phyloP scores from a whole-genome alignment of 2,888 invertebrate species.

The Mimumesa dahlbomi region DNA sequence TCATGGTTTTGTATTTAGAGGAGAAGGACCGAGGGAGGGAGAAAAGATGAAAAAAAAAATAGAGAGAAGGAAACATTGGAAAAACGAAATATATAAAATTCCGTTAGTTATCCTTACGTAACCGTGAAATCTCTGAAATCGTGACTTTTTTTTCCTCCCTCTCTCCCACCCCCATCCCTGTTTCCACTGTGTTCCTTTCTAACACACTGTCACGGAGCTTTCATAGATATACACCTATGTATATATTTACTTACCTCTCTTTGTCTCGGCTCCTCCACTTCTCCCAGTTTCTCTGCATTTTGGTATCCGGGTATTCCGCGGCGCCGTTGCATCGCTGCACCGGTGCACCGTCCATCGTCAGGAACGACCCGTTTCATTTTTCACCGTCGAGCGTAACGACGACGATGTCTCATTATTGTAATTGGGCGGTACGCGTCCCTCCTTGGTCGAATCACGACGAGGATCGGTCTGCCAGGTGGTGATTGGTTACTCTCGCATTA shows the following conservation, averaged over 20 bases:
- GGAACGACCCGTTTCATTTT: constrained; percentile 33
- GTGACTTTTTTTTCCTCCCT: background rate
- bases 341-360: constrained; percentile 28
- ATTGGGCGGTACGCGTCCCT: constrained; percentile 52
- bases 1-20: no score
- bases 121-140: background rate
- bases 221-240: background rate
- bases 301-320: constrained; percentile 23
- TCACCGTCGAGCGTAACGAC: constrained; percentile 37
- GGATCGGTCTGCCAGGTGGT: constrained; percentile 10
- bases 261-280: constrained; percentile 17
- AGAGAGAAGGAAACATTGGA: no score
- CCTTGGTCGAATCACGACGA: constrained; percentile 29
- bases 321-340: constrained; percentile 12
- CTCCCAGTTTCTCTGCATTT: constrained; percentile 17
- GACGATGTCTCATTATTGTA: constrained; percentile 57
- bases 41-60: no score
- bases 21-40: no score
- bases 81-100: background rate
- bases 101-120: constrained; percentile 3
- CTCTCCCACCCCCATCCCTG: background rate
- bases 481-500: constrained; percentile 22
- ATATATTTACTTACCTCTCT: background rate
- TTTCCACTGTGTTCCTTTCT: background rate
- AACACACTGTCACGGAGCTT: background rate